These are phyloP conservation scores for Lacerta agilis DNA, from an alignment of 2,797 vertebrate genomes.

Conservation along the genomic window DNA sequence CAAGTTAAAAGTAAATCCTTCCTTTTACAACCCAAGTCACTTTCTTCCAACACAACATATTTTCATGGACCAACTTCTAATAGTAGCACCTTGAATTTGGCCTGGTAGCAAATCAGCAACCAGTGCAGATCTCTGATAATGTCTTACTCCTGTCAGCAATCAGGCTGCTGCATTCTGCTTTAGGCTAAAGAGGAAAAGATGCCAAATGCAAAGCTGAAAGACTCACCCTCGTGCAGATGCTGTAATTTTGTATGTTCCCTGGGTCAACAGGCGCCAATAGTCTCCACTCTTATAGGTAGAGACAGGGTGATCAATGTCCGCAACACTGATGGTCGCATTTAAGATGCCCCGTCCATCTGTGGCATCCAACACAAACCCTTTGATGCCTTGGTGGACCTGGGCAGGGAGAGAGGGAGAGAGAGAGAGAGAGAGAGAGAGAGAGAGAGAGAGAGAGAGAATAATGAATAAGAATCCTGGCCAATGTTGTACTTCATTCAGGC, in stretches of 20 bases:
- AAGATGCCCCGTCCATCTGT: constrained; percentile 87
- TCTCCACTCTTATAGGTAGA: constrained; percentile 89
- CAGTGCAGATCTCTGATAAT: too few relatives aligned
- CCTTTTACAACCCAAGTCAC: too few relatives aligned
- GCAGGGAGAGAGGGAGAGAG: neutral
- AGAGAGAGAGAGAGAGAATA: too few relatives aligned
- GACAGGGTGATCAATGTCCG: constrained; percentile 85
- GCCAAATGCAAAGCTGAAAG: neutral
- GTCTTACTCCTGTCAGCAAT: too few relatives aligned
- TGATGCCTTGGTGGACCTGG: constrained; percentile 91
- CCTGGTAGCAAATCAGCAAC: too few relatives aligned
- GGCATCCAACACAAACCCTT: constrained; percentile 91
- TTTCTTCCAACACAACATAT: too few relatives aligned
- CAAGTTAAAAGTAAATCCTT: too few relatives aligned
- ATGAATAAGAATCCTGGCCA: neutral
- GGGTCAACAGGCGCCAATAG: constrained; percentile 94
- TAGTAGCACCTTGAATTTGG: neutral
- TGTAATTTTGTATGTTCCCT: constrained; percentile 87
- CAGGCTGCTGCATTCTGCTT: too few relatives aligned
- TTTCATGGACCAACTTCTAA: neutral
- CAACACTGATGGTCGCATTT: constrained; percentile 91
- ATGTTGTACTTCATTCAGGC: neutral
- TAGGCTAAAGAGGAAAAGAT: neutral
- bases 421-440: neutral
- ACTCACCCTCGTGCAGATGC: constrained; percentile 91